Conservation (phyloP, 2,888 invertebrate genomes). For the Hypsopygia costalis region DNA sequence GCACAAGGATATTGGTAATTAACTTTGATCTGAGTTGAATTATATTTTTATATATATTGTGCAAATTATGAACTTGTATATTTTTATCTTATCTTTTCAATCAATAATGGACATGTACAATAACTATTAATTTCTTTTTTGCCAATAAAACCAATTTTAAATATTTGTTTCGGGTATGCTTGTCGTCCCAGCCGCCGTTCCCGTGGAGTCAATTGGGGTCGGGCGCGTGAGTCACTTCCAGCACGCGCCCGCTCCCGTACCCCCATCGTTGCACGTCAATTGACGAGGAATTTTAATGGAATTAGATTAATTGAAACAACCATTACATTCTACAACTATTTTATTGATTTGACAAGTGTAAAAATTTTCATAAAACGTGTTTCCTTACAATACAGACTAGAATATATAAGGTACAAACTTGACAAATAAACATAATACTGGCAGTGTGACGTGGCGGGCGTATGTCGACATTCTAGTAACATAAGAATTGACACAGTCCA, state of each 20-base stretch:
- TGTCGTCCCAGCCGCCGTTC: conserved; percentile 33
- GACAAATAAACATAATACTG: conserved; percentile 46
- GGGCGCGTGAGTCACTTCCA: conserved; percentile 45
- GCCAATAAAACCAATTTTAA: conserved; percentile 80
- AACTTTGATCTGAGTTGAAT: conserved; percentile 77
- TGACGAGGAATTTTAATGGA: conserved; percentile 68
- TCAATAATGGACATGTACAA: conserved; percentile 79
- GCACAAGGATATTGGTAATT: conserved; percentile 79
- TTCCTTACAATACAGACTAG: conserved; percentile 37
- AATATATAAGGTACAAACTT: conserved; percentile 40
- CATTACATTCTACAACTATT: conserved; percentile 69
- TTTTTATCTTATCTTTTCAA: conserved; percentile 67
- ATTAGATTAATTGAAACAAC: conserved; percentile 75
- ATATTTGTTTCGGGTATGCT: conserved; percentile 55
- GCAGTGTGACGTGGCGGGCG: conserved; percentile 73
- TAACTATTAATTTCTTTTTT: conserved; percentile 72
- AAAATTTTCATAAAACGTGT: conserved; percentile 67
- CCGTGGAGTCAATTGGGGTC: conserved; percentile 33
- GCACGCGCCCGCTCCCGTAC: conserved; percentile 17
- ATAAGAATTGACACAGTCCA: conserved; percentile 85
- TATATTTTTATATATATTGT: conserved; percentile 77
- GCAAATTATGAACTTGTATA: conserved; percentile 75
- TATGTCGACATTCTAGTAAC: conserved; percentile 83
- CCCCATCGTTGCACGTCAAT: conserved; percentile 52
- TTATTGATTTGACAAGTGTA: conserved; percentile 69